These are phyloP conservation scores for Ascidia mentula DNA, from an alignment of 23 tunicate genomes.

Conservation along the genomic window DNA sequence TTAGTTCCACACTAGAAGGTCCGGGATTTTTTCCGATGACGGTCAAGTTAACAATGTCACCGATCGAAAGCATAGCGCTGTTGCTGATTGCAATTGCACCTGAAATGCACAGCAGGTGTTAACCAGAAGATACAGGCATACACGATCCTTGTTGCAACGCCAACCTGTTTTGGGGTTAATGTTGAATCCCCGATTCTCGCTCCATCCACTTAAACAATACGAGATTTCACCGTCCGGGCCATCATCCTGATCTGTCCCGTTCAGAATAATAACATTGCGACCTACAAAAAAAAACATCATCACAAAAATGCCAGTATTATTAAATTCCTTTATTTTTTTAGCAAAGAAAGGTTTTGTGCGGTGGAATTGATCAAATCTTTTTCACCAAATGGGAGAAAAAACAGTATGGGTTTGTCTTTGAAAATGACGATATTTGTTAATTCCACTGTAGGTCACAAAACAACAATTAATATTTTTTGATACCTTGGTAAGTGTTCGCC, in stretches of 20 bases:
- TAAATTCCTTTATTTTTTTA: neutral
- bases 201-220: slow-evolving; percentile 37
- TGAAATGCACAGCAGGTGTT: slow-evolving; percentile 12
- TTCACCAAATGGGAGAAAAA: too few species aligned
- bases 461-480: too few species aligned
- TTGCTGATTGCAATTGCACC: slow-evolving; percentile 38
- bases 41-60: slow-evolving; percentile 36
- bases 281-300: slow-evolving; percentile 12
- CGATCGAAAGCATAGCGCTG: slow-evolving; percentile 27
- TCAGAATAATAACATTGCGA: slow-evolving; percentile 11
- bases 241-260: slow-evolving; percentile 59
- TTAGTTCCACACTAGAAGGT: neutral
- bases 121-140: too few species aligned
- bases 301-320: neutral
- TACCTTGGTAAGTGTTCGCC: slow-evolving; percentile 22
- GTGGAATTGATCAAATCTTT: too few species aligned
- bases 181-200: slow-evolving; percentile 35
- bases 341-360: neutral
- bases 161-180: slow-evolving; percentile 44
- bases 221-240: slow-evolving; percentile 47
- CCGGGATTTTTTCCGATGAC: slow-evolving; percentile 69
- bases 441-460: too few species aligned
- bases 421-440: too few species aligned
- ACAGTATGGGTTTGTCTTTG: too few species aligned
- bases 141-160: too few species aligned